Base-by-base conservation (phyloP, 2,888 invertebrate species). In the Cryptops parisi region DNA sequence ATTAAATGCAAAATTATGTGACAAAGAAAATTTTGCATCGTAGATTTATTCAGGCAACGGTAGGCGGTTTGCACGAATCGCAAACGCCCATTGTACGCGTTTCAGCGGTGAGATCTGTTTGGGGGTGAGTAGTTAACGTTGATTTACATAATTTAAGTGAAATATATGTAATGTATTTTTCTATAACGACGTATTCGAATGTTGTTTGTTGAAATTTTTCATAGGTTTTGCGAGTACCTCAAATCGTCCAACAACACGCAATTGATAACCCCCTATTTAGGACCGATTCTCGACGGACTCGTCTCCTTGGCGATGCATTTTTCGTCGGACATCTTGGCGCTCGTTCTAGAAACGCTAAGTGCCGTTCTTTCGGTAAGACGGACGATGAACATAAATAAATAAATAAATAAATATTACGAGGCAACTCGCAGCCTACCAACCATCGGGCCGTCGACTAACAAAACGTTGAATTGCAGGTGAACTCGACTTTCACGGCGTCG, bases 401-500 rank as follows among this genome's bases (percentile, higher is more conserved):
- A n/a, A n/a, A n/a, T n/a, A n/a, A n/a, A n/a, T n/a, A n/a, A n/a
- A n/a, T n/a, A n/a, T n/a, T n/a, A n/a, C n/a, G n/a, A n/a, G n/a
- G n/a, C n/a, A n/a, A n/a, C n/a, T n/a, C n/a, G n/a, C n/a, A n/a
- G n/a, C n/a, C n/a, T n/a, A n/a, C n/a, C n/a, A n/a, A n/a, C n/a
- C n/a, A n/a, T n/a, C n/a, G n/a, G n/a, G n/a, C n/a, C n/a, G n/a
- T n/a, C n/a, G n/a, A n/a, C n/a, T n/a, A n/a, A n/a, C n/a, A n/a
- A n/a, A n/a, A n/a, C n/a, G n/a, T n/a, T n/a, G n/a, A n/a, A n/a
- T 66, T 61, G 46, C 64, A 78, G 75, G 70, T 81, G 50, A 80
- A 82, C 65, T 71, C 73, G 33, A 69, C 71, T 46, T 79, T 81
- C 61, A 80, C 81, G 2, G 78, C 76, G 15, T 71, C 75, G 6